A percentile compares a stretch with the other conserved stretches of the same genome.
phyloP scores from a whole-genome alignment of 2,113 vertebrate genomes.

The Podiceps cristatus region DNA sequence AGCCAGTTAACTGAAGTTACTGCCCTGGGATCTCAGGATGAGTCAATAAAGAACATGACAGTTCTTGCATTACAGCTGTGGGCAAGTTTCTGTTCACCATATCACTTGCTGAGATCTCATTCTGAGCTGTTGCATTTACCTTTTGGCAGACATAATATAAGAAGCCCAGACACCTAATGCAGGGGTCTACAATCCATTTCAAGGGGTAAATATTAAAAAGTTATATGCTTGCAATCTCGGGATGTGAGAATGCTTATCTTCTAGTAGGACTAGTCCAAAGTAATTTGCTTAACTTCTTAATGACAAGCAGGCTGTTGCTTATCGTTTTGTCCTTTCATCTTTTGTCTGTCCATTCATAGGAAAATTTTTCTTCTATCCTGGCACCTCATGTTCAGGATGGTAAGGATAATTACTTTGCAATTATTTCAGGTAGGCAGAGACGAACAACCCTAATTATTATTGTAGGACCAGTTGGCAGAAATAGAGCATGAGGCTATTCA shows the following conservation, averaged over 20 bases:
- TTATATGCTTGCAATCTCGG: neutral
- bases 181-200: neutral
- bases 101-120: neutral
- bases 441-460: neutral
- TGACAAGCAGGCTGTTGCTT: neutral
- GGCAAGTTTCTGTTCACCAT: neutral
- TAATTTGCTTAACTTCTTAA: neutral
- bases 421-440: slow-evolving; percentile 11
- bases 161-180: neutral
- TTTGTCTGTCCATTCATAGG: neutral
- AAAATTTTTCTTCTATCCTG: neutral
- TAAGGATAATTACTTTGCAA: neutral
- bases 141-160: neutral
- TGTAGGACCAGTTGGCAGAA: neutral
- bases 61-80: neutral
- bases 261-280: neutral
- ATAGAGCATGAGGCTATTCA: neutral
- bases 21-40: neutral
- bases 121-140: neutral
- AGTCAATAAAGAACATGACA: neutral
- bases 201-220: neutral
- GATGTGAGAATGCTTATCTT: neutral
- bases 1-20: neutral
- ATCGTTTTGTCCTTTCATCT: neutral
- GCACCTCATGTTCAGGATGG: neutral